phyloP scores from a whole-genome alignment of 2,113 vertebrate genomes.

The Planiliza haematocheilus region DNA sequence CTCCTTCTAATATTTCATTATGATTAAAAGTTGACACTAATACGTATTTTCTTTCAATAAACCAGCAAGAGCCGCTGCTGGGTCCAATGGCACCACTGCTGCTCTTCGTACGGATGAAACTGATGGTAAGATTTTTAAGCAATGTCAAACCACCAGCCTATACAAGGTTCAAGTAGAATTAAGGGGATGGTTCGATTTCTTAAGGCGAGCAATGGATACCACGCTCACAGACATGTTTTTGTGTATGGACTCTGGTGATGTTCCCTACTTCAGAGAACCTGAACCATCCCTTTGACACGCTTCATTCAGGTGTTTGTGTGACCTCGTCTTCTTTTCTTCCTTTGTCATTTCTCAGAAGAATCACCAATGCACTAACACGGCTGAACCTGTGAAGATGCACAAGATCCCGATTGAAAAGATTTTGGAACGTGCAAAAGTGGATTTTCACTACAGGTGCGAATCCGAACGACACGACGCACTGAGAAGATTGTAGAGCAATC shows the following conservation, averaged over 20 bases:
- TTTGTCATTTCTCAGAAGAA: constrained; percentile 42
- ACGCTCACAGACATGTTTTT: too few species aligned
- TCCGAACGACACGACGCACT: not conserved
- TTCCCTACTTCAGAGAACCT: too few species aligned
- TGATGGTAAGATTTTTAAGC: constrained; percentile 31
- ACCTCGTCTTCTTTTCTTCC: not conserved
- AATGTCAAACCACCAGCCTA: too few species aligned
- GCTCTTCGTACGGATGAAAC: rapidly evolving
- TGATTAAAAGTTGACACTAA: not conserved
- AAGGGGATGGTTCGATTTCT: too few species aligned
- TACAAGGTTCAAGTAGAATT: not conserved
- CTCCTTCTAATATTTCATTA: not conserved
- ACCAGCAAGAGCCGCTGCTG: not conserved
- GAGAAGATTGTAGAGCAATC: too few species aligned
- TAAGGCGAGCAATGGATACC: too few species aligned
- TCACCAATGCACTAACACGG: not conserved
- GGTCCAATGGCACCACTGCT: not conserved
- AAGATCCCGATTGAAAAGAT: not conserved
- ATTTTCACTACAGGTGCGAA: not conserved
- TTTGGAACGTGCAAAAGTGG: not conserved
- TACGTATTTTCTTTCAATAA: not conserved
- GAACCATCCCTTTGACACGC: too few species aligned
- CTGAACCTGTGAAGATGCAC: rapidly evolving
- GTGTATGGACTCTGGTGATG: too few species aligned
- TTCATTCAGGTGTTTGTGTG: not conserved